Evolutionary conservation across 1,140 invertebrate genomes (phyloP), one percentile per base, ranked within the genome.

Genomic region (Elymnias hypermnestra): DNA sequence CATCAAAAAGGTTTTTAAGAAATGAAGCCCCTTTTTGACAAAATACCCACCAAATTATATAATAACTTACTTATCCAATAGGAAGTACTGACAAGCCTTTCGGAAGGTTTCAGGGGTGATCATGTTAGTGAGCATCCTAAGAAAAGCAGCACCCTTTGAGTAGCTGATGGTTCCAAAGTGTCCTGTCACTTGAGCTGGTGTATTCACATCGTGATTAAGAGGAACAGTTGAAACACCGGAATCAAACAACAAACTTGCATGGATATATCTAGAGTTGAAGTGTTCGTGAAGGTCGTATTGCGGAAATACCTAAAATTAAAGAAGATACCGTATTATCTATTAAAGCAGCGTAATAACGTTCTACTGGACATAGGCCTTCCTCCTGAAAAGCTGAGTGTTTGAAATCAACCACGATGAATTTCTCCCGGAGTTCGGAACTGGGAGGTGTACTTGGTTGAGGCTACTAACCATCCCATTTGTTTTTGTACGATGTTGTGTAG

Each of bases 131-230:
- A 94, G 91, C 94, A 95, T 95, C 43, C 93, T 83, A 2, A 96
- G 84, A 15, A 96, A 88, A 28, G 88, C 84, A 23, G 85, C 87
- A 23, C 86, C 87, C 87, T 95, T 95, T 3, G 82, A 76, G 52
- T 95, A 95, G 5, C 91, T 93, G 33, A 95, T 93, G 1, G 75
- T 79, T 42, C 93, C 92, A 70, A 94, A 94, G 13, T 91, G 89
- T 38, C 87, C 87, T 5, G 82, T 87, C 2, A 94, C 90, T 57
- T 91, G 86, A 0, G 77, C 69, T 8, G 89, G 88, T 1, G 87
- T 88, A 31, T 87, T 86, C 0, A 88, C 86, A 1, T 61, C 57
- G 52, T 89, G 78, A 50, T 79, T 94, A 57, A 91, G 29, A 0
- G 89, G 84, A 38, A 92, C 91, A 5, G 92, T 92, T 1, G 88